phyloP scores from a whole-genome alignment of 2,888 invertebrate species.

The Tinea semifulvella region DNA sequence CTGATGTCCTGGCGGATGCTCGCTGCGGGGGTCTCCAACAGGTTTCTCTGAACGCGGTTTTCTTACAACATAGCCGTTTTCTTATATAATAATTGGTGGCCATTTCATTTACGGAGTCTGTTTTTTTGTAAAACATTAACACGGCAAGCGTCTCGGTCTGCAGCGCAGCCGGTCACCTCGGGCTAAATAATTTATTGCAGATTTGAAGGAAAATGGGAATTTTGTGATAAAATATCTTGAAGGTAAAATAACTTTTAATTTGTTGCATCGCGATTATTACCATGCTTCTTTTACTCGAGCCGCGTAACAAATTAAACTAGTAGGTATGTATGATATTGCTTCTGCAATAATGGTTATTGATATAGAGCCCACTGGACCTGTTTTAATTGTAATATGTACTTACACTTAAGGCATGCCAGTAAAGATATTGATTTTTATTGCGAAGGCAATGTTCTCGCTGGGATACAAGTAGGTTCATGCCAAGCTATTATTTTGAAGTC shows the following conservation, averaged over 20 bases:
- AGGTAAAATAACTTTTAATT: slow-evolving; percentile 21
- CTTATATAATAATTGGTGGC: slow-evolving; percentile 44
- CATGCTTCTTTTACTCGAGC: not conserved
- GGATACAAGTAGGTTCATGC: slow-evolving; percentile 21
- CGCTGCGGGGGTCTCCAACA: slow-evolving; percentile 22
- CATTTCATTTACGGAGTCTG: slow-evolving; percentile 35
- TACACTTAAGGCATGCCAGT: not conserved
- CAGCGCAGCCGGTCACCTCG: slow-evolving; percentile 38
- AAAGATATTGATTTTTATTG: slow-evolving; percentile 3
- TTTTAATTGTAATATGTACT: slow-evolving; percentile 34
- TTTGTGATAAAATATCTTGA: slow-evolving; percentile 38
- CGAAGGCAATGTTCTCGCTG: slow-evolving; percentile 15
- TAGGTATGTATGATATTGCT: not conserved
- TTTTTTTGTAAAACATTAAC: slow-evolving; percentile 38
- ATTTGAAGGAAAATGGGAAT: slow-evolving; percentile 51
- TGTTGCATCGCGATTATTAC: not conserved
- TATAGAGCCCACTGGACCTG: slow-evolving; percentile 27
- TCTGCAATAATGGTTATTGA: not conserved
- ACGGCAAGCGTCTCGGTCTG: slow-evolving; percentile 32
- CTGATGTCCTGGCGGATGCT: slow-evolving; percentile 23
- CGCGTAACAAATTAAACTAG: not conserved
- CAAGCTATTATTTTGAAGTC: slow-evolving; percentile 38
- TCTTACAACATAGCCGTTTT: slow-evolving; percentile 16
- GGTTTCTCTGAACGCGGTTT: slow-evolving; percentile 15
- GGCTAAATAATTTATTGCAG: slow-evolving; percentile 47